Conservation (phyloP, 2,113 vertebrate genomes). For the Hippocampus comes region DNA sequence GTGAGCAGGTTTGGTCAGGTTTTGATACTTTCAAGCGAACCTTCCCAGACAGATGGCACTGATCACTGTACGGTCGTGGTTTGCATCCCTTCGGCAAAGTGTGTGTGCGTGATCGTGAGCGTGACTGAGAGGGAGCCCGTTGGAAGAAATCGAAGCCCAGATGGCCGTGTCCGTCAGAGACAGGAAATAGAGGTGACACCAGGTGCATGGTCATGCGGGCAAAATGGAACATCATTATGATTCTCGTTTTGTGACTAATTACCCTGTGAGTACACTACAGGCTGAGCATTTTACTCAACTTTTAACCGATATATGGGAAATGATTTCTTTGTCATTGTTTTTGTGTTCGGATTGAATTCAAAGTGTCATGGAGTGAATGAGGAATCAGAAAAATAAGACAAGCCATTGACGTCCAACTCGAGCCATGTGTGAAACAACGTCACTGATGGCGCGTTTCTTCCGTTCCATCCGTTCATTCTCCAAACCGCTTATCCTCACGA, state of each 20-base stretch:
- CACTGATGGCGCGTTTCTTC: no score
- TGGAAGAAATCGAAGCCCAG: conserved; percentile 70
- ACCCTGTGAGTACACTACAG: neutral
- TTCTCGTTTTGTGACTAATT: conserved; percentile 1
- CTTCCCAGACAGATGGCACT: conserved; percentile 65
- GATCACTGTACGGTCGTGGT: conserved; percentile 40
- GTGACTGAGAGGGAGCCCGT: conserved; percentile 40
- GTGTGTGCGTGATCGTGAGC: conserved; percentile 23
- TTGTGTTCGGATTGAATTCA: no score
- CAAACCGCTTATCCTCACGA: no score
- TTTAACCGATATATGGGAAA: neutral
- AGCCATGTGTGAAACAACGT: no score
- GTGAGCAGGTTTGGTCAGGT: conserved; percentile 2
- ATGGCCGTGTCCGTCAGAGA: conserved; percentile 67
- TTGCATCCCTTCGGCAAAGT: conserved; percentile 31
- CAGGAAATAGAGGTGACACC: conserved; percentile 67
- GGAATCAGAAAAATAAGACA: no score
- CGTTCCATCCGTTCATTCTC: no score
- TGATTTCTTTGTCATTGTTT: no score
- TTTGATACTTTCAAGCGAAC: conserved; percentile 51
- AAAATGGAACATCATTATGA: neutral
- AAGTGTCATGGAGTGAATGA: no score
- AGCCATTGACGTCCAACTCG: no score
- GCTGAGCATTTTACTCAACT: neutral
- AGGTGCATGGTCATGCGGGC: conserved; percentile 43